phyloP scores from a whole-genome alignment of 1,140 invertebrate genomes.

The Heliconius hermathena region DNA sequence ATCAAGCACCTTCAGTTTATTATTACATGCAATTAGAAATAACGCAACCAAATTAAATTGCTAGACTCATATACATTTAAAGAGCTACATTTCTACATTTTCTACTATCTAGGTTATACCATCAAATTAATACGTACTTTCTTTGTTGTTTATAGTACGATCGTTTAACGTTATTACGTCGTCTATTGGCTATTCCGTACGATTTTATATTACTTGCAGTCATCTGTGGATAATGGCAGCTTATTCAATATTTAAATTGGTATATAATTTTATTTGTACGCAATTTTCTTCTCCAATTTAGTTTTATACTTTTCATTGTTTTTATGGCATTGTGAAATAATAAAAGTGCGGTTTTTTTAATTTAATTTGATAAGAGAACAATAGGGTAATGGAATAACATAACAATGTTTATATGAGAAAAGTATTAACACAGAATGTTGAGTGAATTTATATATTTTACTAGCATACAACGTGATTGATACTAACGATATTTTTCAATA shows the following conservation, averaged over 20 bases:
- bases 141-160: constrained; percentile 53
- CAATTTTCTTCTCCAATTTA: constrained; percentile 14
- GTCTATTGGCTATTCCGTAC: constrained; percentile 15
- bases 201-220: constrained; percentile 10
- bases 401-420: neutral
- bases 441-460: neutral
- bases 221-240: constrained; percentile 11
- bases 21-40: constrained; percentile 1
- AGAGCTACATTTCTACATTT: neutral
- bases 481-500: neutral
- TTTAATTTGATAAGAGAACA: constrained; percentile 15
- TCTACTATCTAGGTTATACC: constrained; percentile 33
- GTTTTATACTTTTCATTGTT: neutral
- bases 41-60: neutral
- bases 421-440: neutral
- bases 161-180: constrained; percentile 19
- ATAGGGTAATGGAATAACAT: constrained; percentile 6
- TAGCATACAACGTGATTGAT: neutral
- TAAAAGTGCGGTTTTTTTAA: neutral
- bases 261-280: constrained; percentile 13
- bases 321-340: constrained; percentile 4
- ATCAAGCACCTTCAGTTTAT: neutral
- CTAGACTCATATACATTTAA: neutral
- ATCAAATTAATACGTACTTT: constrained; percentile 55
- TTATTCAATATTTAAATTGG: constrained; percentile 10